Base-by-base conservation (phyloP, 35 echinoderm and acorn worm species). In the Stichopus chloronotus region DNA sequence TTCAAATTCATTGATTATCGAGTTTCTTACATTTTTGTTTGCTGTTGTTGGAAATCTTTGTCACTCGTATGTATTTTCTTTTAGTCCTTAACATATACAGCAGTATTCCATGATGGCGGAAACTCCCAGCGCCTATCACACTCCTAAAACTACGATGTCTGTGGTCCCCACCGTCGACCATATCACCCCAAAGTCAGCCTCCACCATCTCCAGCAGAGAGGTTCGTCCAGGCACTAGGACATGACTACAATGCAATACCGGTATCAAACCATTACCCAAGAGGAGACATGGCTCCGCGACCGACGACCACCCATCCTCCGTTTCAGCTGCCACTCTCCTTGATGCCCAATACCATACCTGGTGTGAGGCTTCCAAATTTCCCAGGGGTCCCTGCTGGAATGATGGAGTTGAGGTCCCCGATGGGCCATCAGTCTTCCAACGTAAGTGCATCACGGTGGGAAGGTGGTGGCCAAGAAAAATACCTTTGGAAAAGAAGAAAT, bases 331-430 rank as follows among this genome's bases (percentile, higher is more conserved):
- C 87, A 2, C 87, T 71, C 0, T 89, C 87, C 23, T 12, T 89
- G 11, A 5, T 89, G 59, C 57, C 59, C 0, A 89, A 58, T 21
- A 91, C n/a, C 21, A 79, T 91, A 11, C 25, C 88, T 17, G 88
- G 88, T 4, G 88, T 72, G 71, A 79, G 90, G 19, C 55, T 91
- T 12, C 52, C 14, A 10, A 25, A 19, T 4, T 91, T 91, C 76
- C 21, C 87, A 89, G 17, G 53, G 3, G 76, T 91, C 22, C 90
- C 90, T 9, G 71, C 90, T 11, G 90, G 90, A 4, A 91, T 91
- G 90, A 91, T 91, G 90, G 90, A 91, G 72, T 53, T 91, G 25
- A 76, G 90, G 17, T 91, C 90, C 56, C 90, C 90, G 24, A 55
- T 78, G 55, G 23, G 58, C 43, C 89, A 91, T 78, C 89, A 91